These are phyloP conservation scores for Hippocampus guttulatus DNA, from an alignment of 2,113 vertebrate species.

Conservation along the genomic window DNA sequence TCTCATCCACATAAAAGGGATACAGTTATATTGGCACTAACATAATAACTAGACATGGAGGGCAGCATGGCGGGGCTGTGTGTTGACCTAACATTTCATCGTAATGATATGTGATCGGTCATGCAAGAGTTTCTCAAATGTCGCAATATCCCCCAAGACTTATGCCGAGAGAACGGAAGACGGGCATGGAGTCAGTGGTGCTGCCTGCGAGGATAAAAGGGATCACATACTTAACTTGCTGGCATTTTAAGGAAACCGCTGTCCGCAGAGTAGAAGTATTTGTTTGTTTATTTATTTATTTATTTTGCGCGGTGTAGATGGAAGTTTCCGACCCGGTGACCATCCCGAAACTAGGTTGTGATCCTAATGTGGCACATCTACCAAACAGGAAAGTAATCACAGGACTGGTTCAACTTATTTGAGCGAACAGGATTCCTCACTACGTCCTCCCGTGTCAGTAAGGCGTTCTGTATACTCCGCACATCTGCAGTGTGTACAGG, in stretches of 20 bases:
- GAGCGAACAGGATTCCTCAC: not conserved
- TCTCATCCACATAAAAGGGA: constrained; percentile 5
- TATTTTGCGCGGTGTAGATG: not conserved
- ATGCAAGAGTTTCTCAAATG: constrained; percentile 28
- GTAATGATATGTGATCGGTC: constrained; percentile 44
- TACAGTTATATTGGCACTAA: constrained; percentile 7
- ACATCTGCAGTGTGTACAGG: not conserved
- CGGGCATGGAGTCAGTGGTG: not conserved
- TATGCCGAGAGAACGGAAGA: not conserved
- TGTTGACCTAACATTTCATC: constrained; percentile 15
- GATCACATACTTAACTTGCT: not conserved
- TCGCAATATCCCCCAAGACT: constrained; percentile 14
- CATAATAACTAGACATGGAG: not conserved
- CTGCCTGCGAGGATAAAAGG: not conserved
- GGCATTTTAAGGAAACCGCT: not conserved
- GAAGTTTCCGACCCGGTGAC: not conserved
- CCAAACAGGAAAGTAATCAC: too few species aligned
- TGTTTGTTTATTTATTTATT: not conserved
- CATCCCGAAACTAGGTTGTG: too few species aligned
- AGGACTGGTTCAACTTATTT: not conserved
- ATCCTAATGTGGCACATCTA: too few species aligned
- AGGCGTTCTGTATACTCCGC: not conserved
- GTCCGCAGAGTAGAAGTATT: not conserved
- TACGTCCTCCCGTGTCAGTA: not conserved
- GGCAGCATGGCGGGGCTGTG: not conserved